phyloP scores from a whole-genome alignment of 92 coral and sea anemone genomes.

The Actinernus sp. region DNA sequence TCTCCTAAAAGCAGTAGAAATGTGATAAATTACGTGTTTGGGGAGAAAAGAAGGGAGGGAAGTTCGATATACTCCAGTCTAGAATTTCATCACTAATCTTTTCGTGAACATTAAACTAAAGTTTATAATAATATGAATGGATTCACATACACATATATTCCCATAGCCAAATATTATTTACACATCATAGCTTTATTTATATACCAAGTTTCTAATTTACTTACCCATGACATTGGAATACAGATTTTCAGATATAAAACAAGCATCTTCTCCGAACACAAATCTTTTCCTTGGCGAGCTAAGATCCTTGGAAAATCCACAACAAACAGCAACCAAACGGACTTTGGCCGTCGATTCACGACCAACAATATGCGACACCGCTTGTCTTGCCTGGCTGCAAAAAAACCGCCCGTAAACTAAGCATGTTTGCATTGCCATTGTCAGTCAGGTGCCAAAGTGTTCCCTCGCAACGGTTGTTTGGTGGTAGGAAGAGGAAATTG shows the following conservation, averaged over 20 bases:
- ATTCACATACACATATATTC: too few relatives aligned
- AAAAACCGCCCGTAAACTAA: slow-evolving; percentile 93
- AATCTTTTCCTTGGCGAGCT: slow-evolving; percentile 65
- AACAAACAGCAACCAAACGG: slow-evolving; percentile 86
- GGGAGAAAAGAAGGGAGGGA: too few relatives aligned
- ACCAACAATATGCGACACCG: slow-evolving; percentile 79
- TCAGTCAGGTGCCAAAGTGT: neutral
- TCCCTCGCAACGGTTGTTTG: neutral
- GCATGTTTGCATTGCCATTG: slow-evolving; percentile 96
- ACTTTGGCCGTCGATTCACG: slow-evolving; percentile 65
- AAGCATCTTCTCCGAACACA: slow-evolving; percentile 97
- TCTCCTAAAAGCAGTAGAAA: too few relatives aligned
- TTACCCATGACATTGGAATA: slow-evolving; percentile 83
- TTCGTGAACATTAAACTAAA: too few relatives aligned
- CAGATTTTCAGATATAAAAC: slow-evolving; percentile 79
- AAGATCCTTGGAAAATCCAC: slow-evolving; percentile 94
- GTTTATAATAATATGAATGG: too few relatives aligned
- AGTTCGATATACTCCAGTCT: too few relatives aligned
- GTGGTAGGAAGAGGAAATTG: neutral
- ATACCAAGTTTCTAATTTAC: too few relatives aligned
- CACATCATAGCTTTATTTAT: too few relatives aligned
- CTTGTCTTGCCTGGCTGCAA: slow-evolving; percentile 83
- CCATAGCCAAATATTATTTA: too few relatives aligned
- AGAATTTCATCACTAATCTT: too few relatives aligned
- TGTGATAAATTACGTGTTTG: too few relatives aligned